Conservation (phyloP, 2,113 vertebrate species). For the Bucco capensis region DNA sequence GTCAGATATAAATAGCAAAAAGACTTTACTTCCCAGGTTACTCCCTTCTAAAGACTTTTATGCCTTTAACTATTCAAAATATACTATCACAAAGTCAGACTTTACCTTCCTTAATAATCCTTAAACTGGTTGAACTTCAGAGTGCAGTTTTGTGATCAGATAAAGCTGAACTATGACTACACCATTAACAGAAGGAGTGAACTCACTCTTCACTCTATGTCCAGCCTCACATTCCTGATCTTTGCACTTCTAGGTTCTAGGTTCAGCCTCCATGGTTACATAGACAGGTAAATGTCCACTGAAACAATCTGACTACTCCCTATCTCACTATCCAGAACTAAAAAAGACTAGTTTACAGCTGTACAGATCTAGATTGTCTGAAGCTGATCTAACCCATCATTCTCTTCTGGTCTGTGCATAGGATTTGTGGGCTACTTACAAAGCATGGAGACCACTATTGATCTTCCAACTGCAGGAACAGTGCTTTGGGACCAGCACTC, state of each 20-base stretch:
- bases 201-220: neutral
- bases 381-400: neutral
- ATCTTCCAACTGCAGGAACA: neutral
- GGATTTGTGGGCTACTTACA: neutral
- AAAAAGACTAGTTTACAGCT: neutral
- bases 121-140: neutral
- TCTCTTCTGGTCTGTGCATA: neutral
- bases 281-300: neutral
- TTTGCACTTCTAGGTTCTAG: neutral
- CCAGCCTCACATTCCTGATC: neutral
- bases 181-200: neutral
- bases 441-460: neutral
- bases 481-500: neutral
- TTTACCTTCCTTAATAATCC: neutral
- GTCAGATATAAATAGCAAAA: neutral
- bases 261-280: neutral
- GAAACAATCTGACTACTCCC: neutral
- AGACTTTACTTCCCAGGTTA: neutral
- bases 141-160: neutral
- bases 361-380: neutral
- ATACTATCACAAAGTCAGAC: neutral
- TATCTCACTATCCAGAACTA: rapidly evolving
- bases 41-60: neutral
- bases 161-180: neutral
- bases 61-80: neutral